Evolutionary conservation across 2,797 vertebrate species (phyloP).

Genomic region (Schizothorax lantsangensis): DNA sequence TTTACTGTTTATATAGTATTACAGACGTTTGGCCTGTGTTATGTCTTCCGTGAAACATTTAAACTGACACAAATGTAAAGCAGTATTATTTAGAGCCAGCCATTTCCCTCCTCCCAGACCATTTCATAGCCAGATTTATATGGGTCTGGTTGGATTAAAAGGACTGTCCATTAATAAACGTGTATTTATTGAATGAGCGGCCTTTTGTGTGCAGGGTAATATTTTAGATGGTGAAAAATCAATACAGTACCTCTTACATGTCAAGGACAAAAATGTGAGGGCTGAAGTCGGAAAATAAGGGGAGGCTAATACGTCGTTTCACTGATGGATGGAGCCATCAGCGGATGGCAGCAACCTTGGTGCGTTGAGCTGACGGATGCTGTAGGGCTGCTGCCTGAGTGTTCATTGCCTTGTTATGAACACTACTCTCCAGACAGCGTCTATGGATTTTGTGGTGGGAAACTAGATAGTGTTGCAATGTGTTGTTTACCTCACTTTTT

Average conservation of each 20-base stretch:
- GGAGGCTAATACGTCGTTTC: slow-evolving; percentile 52
- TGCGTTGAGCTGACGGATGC: slow-evolving; percentile 56
- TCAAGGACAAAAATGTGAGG: slow-evolving; percentile 57
- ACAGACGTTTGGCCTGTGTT: not conserved
- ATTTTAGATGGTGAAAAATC: slow-evolving; percentile 63
- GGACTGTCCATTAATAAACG: slow-evolving; percentile 52
- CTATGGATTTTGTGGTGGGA: slow-evolving; percentile 28
- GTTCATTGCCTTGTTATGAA: slow-evolving; percentile 59
- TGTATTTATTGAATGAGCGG: slow-evolving; percentile 54
- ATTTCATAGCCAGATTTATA: slow-evolving; percentile 11
- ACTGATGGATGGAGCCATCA: slow-evolving; percentile 63
- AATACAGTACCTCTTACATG: slow-evolving; percentile 49
- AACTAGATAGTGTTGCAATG: slow-evolving; percentile 37
- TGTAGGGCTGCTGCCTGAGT: slow-evolving; percentile 25
- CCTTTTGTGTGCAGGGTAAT: slow-evolving; percentile 55
- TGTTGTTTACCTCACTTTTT: slow-evolving; percentile 37
- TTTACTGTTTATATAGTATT: slow-evolving; percentile 16
- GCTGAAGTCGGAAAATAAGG: slow-evolving; percentile 54
- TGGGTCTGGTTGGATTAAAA: slow-evolving; percentile 47
- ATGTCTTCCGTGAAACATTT: not conserved
- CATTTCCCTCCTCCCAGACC: not conserved
- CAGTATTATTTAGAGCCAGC: slow-evolving; percentile 22
- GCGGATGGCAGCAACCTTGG: slow-evolving; percentile 60
- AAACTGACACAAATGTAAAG: slow-evolving; percentile 7
- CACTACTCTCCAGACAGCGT: slow-evolving; percentile 40